Evolutionary conservation across 2,888 invertebrate species (phyloP), one percentile per base, ranked within the genome.

Genomic region (Leucophenga montana): DNA sequence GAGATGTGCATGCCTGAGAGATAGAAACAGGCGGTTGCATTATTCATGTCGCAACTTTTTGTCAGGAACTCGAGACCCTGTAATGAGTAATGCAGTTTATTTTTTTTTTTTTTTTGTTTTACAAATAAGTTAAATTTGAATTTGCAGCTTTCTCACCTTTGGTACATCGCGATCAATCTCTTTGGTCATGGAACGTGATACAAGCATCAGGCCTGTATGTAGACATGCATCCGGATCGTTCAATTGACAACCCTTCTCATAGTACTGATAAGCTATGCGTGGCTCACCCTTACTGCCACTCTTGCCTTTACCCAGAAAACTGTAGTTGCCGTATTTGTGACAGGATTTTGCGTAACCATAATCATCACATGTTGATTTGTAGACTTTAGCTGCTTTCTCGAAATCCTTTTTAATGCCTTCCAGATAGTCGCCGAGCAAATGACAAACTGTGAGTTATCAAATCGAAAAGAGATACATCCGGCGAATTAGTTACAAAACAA

Each of bases 351-450:
- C 93, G 86, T 92, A 95, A 73, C 94, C 93, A 81, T 93, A 92
- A 72, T 95, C 94, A 84, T 97, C 94, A 88, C 98, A 99, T 88
- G 97, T 98, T 56, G 91, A 92, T 89, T 94, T 93, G 86, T 93
- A 98, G 8, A 97, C 92, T 81, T 92, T 92, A 0, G 91, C 92
- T 0, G 98, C 97, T 85, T 95, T 95, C 61, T 92, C 91, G 77
- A 91, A 94, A 85, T 98, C 95, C 83, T 93, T 94, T 79, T 94
- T 94, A 27, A 98, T 92, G 0, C 94, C 91, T 88, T 98, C 97
- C 75, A 95, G 90, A 88, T 95, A 99, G 88, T 98, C 97, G 0
- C 94, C 99, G 54, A 99, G 90, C 65, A 98, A 90, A 88, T 98
- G 97, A 85, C 98, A 98, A 33, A 94, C 97, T 95, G 82, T 31